A percentile compares a stretch with the other conserved stretches of the same genome.
Conservation (phyloP, 2,888 invertebrate genomes). For the Macaria notata region DNA sequence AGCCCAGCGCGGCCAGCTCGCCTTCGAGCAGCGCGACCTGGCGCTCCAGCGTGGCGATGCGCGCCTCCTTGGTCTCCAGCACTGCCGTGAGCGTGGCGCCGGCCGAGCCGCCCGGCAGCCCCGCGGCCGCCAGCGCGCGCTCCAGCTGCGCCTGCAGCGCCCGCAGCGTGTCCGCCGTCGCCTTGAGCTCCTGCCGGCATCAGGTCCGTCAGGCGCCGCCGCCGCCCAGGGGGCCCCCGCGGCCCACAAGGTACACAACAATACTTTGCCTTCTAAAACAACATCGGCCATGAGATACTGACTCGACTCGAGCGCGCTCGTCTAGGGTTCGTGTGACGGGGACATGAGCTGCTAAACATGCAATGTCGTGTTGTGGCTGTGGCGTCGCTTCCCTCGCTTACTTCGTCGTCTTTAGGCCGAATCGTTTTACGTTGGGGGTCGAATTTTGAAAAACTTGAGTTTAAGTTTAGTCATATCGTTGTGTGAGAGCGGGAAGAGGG, state of each 20-base stretch:
- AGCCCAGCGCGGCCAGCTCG: conserved; percentile 83
- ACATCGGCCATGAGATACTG: conserved; percentile 65
- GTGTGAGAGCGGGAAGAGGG: conserved; percentile 53
- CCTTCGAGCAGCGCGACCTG: conserved; percentile 91
- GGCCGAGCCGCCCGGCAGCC: conserved; percentile 80
- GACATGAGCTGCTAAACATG: conserved; percentile 80
- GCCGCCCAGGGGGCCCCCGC: conserved; percentile 43
- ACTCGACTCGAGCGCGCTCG: conserved; percentile 64
- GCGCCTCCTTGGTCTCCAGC: conserved; percentile 92
- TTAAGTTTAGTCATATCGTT: conserved; percentile 43
- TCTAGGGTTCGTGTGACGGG: conserved; percentile 76
- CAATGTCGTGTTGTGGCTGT: conserved; percentile 79
- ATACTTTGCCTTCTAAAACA: conserved; percentile 63
- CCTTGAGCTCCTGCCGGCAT: conserved; percentile 88
- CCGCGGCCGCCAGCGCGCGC: conserved; percentile 85
- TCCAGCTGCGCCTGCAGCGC: conserved; percentile 91
- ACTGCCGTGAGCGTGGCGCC: conserved; percentile 89
- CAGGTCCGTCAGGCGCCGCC: conserved; percentile 53
- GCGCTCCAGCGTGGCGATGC: conserved; percentile 93
- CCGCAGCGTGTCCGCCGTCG: conserved; percentile 92
- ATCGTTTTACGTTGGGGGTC: conserved; percentile 44
- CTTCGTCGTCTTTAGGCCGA: conserved; percentile 54
- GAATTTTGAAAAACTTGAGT: conserved; percentile 38
- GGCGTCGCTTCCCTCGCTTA: conserved; percentile 37
- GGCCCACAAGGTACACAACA: conserved; percentile 62